Evolutionary conservation across 2,797 vertebrate genomes (phyloP).

Genomic region (Sebastes umbrosus): DNA sequence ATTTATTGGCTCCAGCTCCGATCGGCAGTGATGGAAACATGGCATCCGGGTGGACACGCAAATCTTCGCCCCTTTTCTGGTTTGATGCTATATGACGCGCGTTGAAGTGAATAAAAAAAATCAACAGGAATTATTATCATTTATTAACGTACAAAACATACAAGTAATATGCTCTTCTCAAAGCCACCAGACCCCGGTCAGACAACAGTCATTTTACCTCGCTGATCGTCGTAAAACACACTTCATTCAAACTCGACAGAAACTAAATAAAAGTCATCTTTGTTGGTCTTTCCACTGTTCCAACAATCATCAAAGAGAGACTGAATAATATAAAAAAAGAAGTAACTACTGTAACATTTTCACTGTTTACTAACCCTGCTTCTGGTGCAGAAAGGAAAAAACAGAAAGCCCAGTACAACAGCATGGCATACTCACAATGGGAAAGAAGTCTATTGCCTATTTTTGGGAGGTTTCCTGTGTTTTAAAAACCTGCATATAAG

Average conservation of each 20-base stretch:
- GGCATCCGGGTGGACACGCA: no score
- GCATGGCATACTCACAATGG: accelerated
- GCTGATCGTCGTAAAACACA: neutral
- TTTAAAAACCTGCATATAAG: neutral
- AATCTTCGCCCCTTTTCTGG: accelerated
- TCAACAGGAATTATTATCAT: no score
- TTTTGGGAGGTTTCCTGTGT: no score
- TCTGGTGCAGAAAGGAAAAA: neutral
- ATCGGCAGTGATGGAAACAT: no score
- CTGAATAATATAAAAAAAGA: neutral
- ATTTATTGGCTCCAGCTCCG: no score
- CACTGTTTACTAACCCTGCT: neutral
- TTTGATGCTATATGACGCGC: neutral
- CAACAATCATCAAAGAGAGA: no score
- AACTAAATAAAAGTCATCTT: no score
- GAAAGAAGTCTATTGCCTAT: no score
- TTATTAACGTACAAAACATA: no score
- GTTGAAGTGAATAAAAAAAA: no score
- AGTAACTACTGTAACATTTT: neutral
- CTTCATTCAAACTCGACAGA: neutral
- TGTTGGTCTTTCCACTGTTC: accelerated
- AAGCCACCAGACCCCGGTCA: no score
- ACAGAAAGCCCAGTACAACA: accelerated
- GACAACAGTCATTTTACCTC: accelerated
- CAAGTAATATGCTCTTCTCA: no score